Evolutionary conservation across 1,140 invertebrate species (phyloP), one percentile per base, ranked within the genome.

Genomic region (Schmidtea mediterranea): DNA sequence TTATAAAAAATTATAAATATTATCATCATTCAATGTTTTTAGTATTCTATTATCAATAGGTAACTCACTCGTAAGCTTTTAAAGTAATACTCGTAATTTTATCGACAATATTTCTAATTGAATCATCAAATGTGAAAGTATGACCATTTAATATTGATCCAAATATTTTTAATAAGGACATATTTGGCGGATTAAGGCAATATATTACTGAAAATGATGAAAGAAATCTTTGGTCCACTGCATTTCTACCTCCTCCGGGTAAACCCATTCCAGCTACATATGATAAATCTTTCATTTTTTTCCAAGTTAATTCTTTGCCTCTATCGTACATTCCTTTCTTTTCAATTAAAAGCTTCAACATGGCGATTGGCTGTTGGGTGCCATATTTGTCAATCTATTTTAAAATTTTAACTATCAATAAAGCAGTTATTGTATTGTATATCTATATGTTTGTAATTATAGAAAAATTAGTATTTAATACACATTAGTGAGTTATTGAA

Each of bases 321-420:
- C 80, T 64, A 65, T 82, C 80, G 60, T 82, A 87, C 55, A 83
- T 74, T 19, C 82, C 82, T 52, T 76, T 76, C 55, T 74, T 74
- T 62, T 87, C 81, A 41, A 87, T 73, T 1, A 87, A 60, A 15
- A 84, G 61, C 62, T 86, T 87, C 1, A 89, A 62, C 8, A 87
- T 60, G 0, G 82, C 82, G 52, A 87, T 82, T 0, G 82, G 82
- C 57, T 87, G 82, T 62, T 87, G 82, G 0, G 80, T 86, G 1
- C 82, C 82, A 58, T 86, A 86, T 1, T 73, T 77, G 59, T 77
- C 78, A 54, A 70, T 69, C 26, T 32, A 10, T 32, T n/a, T n/a
- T n/a, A 32, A 10, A 32, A 6, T 32, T 32, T 32, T 10, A 32
- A 32, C 10, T 32, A 32, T 6, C 3, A 32, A 32, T 3, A 32